Base-by-base conservation (phyloP, 1,140 invertebrate genomes). In the Nautilus pompilius region DNA sequence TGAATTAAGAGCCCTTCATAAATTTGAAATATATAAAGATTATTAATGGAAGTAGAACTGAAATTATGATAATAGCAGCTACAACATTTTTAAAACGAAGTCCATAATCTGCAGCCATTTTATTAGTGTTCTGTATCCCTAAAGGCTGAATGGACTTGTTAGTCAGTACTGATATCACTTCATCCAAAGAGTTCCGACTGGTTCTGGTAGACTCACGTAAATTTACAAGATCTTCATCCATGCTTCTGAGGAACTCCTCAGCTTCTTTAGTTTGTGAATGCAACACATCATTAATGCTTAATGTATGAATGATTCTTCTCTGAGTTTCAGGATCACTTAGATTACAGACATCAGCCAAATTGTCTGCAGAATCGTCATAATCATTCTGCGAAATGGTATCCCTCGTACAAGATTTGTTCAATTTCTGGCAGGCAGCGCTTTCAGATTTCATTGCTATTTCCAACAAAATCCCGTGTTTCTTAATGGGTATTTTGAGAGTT, bases 161-260 rank as follows among this genome's bases (percentile, higher is more conserved):
- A 6, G 73, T 78, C 61, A 80, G 60, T 45, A 73, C 51, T 17
- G 70, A 74, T n/a, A 73, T 72, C 64, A 80, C 78, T 32, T 78
- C 73, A 34, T 69, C 66, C 17, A 80, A 60, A 4, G 74, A 77
- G 20, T 68, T 62, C n/a, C 63, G 62, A 13, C 70, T 62, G 5
- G 28, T 57, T 24, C 62, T 55, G 3, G 76, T 61, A 5, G 69
- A 62, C 15, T 73, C 60, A 15, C 73, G 61, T 20, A 77, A 66
- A 49, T 74, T 71, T 45, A 59, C 51, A 36, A 80, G 68, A 63
- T 80, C 78, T 63, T 71, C 68, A 60, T 80, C 78, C 78, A 80
- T 78, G 51, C 64, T 72, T 17, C 63, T 51, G 1, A 80, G 62
- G 63, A 79, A 79, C 28, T 72, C 61, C 58, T 75, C 65, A 24